Evolutionary conservation across 1,140 invertebrate species (phyloP).

Genomic region (Drosophila truncata): DNA sequence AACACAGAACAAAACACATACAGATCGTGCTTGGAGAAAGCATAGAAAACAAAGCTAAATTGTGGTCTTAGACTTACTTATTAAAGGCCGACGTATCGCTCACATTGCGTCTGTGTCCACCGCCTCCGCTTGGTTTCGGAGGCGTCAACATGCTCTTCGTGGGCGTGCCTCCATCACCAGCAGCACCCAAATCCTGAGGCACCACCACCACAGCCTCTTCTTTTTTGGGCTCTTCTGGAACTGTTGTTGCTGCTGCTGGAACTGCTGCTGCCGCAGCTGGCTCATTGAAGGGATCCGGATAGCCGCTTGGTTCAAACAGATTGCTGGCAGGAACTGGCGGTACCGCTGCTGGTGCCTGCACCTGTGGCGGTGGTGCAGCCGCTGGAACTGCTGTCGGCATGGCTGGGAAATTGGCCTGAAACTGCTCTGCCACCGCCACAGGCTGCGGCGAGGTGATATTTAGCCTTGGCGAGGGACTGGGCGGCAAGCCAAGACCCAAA

Average conservation of each 20-base stretch:
- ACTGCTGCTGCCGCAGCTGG: slow-evolving; percentile 14
- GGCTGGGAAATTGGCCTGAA: slow-evolving; percentile 84
- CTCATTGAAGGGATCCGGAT: slow-evolving; percentile 88
- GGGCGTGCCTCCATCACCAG: slow-evolving; percentile 44
- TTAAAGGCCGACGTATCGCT: slow-evolving; percentile 95
- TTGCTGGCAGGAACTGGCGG: slow-evolving; percentile 54
- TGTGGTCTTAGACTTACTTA: slow-evolving; percentile 91
- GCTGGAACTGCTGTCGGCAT: slow-evolving; percentile 69
- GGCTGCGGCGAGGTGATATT: slow-evolving; percentile 84
- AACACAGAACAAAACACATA: slow-evolving; percentile 60
- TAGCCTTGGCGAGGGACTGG: slow-evolving; percentile 85
- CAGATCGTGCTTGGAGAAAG: slow-evolving; percentile 22
- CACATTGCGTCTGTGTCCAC: slow-evolving; percentile 91
- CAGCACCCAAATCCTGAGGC: slow-evolving; percentile 25
- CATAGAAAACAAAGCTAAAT: not conserved
- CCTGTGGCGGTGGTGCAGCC: slow-evolving; percentile 41
- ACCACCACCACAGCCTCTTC: slow-evolving; percentile 30
- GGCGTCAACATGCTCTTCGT: slow-evolving; percentile 86
- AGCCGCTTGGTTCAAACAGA: slow-evolving; percentile 86
- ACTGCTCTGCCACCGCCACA: slow-evolving; percentile 79
- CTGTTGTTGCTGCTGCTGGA: slow-evolving; percentile 24
- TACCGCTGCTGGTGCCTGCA: slow-evolving; percentile 65
- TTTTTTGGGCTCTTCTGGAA: slow-evolving; percentile 22
- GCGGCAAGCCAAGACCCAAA: slow-evolving; percentile 86
- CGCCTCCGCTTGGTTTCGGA: slow-evolving; percentile 59